Evolutionary conservation across 2,888 invertebrate genomes (phyloP).

Genomic region (Plutella xylostella): DNA sequence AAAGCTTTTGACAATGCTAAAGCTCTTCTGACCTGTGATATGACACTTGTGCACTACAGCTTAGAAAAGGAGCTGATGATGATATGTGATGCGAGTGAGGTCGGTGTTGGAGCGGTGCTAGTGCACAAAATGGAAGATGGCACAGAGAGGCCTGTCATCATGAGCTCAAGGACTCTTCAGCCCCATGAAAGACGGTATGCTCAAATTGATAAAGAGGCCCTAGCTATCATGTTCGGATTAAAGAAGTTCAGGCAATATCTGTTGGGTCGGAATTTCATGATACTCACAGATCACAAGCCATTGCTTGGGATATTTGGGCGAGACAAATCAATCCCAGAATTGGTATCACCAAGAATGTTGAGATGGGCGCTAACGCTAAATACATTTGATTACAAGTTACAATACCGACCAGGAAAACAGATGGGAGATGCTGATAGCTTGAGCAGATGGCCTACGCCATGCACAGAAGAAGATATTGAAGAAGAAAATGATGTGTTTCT

Average conservation of each 20-base stretch:
- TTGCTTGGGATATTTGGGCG: too few relatives aligned
- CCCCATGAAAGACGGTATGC: conserved; percentile 24
- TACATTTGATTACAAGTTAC: conserved; percentile 3
- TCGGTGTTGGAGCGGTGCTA: too few relatives aligned
- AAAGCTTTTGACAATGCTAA: conserved; percentile 9
- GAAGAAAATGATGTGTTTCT: conserved; percentile 2
- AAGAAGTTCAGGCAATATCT: conserved; percentile 31
- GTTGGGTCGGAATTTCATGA: too few relatives aligned
- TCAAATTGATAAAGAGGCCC: conserved; percentile 24
- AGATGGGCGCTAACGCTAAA: too few relatives aligned
- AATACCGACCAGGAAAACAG: conserved; percentile 6
- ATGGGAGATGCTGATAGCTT: not conserved
- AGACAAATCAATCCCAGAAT: too few relatives aligned
- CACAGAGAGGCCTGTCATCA: too few relatives aligned
- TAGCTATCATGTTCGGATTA: conserved; percentile 30
- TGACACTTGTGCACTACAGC: not conserved
- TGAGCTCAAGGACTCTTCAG: too few relatives aligned
- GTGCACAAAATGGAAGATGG: too few relatives aligned
- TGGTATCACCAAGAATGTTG: conserved; percentile 11
- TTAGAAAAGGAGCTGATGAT: not conserved
- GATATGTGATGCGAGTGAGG: too few relatives aligned
- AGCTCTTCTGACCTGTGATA: not conserved
- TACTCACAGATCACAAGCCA: too few relatives aligned
- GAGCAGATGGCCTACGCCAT: conserved; percentile 2
- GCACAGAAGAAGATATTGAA: not conserved